These are phyloP conservation scores for Scomber japonicus DNA, from an alignment of 2,113 vertebrate species.

Conservation along the genomic window DNA sequence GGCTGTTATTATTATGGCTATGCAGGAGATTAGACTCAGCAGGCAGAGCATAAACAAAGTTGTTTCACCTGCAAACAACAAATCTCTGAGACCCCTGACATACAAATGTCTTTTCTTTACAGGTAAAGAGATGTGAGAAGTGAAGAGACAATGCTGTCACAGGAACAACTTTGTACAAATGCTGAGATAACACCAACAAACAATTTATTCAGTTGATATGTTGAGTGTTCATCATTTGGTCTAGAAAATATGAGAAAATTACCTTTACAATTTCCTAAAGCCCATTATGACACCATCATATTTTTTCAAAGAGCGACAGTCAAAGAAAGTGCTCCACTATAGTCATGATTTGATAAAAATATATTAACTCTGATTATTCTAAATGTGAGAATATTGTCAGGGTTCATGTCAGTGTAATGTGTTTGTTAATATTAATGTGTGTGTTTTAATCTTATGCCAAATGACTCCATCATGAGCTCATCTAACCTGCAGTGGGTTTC, in stretches of 20 bases:
- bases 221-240: too few species aligned
- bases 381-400: too few species aligned
- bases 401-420: neutral
- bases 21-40: slow-evolving; percentile 38
- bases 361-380: too few species aligned
- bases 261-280: too few species aligned
- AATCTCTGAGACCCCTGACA: slow-evolving; percentile 3
- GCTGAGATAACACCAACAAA: neutral
- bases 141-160: neutral
- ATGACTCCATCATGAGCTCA: slow-evolving; percentile 8
- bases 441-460: neutral
- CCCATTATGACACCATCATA: too few species aligned
- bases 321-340: too few species aligned
- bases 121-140: neutral
- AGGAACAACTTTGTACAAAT: neutral
- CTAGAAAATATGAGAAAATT: too few species aligned
- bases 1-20: slow-evolving; percentile 52
- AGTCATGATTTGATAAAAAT: too few species aligned
- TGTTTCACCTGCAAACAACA: slow-evolving; percentile 37
- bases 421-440: too few species aligned
- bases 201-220: too few species aligned
- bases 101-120: neutral
- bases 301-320: too few species aligned
- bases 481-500: neutral
- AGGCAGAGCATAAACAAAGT: slow-evolving; percentile 22